Percentiles rank a stretch among this genome's conserved stretches.
phyloP scores from a whole-genome alignment of 2,113 vertebrate genomes.

The Lepus europaeus region DNA sequence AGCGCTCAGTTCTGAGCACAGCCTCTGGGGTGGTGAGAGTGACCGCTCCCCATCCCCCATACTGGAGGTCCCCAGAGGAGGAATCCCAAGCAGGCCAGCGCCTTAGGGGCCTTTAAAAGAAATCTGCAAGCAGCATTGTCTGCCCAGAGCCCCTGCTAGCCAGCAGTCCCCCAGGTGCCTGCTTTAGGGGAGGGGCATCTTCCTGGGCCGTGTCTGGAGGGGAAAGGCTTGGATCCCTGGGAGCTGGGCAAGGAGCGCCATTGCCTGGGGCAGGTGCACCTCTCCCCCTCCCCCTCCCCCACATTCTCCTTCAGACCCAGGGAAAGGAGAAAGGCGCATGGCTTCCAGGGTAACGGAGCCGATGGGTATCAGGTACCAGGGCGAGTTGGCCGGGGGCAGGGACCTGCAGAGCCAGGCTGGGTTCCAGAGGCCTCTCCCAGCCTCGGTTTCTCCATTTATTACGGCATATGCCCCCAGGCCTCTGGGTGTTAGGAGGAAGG shows the following conservation, averaged over 20 bases:
- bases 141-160: neutral
- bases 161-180: neutral
- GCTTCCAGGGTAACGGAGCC: constrained; percentile 61
- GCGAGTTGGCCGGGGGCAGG: neutral
- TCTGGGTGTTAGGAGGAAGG: neutral
- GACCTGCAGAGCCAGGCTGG: neutral
- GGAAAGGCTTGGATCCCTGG: neutral
- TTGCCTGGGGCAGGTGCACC: neutral
- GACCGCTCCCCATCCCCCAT: no score
- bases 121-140: neutral
- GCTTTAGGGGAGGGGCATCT: neutral
- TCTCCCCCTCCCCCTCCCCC: neutral
- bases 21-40: neutral
- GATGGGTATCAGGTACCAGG: constrained; percentile 66
- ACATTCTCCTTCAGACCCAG: constrained; percentile 46
- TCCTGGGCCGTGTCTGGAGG: neutral
- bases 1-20: neutral
- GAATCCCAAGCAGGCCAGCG: neutral
- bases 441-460: constrained; percentile 3
- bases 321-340: constrained; percentile 51
- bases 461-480: neutral
- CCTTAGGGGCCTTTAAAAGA: neutral
- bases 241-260: no score
- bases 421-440: neutral
- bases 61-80: neutral